Evolutionary conservation across 2,113 vertebrate genomes (phyloP), one percentile per base, ranked within the genome.

Genomic region (Pangasianodon gigas): DNA sequence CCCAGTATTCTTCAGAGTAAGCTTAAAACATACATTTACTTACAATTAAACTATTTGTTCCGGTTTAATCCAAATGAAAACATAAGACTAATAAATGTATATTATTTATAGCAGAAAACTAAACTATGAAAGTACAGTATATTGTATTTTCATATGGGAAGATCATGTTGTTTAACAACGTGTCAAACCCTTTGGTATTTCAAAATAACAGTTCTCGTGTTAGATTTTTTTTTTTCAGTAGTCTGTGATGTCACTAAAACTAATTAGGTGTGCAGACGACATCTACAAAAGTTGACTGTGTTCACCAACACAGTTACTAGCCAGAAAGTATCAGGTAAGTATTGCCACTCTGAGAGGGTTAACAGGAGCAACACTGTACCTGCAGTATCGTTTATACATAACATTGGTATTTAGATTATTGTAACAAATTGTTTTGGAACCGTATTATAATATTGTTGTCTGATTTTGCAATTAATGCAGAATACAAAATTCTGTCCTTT

Each of bases 191-290:
- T 41, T 6, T 41, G 18, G 69, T 41, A 41, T 74, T 74, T 71
- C 48, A 52, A 32, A 71, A 69, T 29, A 51, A 74, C 26, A 41
- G 1, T 9, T 32, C 32, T n/a, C 13, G 60, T 65, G 26, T 29
- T 65, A 29, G 58, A 24, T 60, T 65, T 65, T 29, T 65, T 62
- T 60, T 60, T 60, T 21, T 29, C 11, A 14, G 44, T 51, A 26
- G 24, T 44, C 8, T 19, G 60, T 71, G 51, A 89, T 71, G 52
- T 83, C 80, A 84, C n/a, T 54, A 32, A 74, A 75, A 58, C n/a
- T 44, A 84, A 84, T 84, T 60, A 65, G 9, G 18, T 29, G 11
- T 14, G 21, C 41, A 29, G 24, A 46, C 44, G 37, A 65, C 29
- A 48, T 48, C 29, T 75, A 87, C 77, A 77, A 87, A 77, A 44